phyloP scores from a whole-genome alignment of 2,797 vertebrate genomes.

The Octomys mimax region DNA sequence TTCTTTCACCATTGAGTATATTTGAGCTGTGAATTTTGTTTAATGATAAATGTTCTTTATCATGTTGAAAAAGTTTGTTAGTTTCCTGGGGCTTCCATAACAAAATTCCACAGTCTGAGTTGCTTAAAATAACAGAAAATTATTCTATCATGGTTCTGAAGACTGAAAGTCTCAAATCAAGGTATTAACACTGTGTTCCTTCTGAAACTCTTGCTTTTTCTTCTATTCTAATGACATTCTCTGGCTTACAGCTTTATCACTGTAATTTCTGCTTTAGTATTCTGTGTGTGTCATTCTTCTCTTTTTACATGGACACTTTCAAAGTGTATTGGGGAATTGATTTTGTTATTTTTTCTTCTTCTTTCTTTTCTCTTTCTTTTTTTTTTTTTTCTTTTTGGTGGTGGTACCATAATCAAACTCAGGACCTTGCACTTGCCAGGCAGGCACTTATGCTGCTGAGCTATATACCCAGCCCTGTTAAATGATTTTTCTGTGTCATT shows the following conservation, averaged over 20 bases:
- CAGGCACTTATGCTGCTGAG: too few relatives aligned
- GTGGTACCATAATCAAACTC: too few relatives aligned
- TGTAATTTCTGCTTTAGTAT: background rate
- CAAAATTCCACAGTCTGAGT: constrained; percentile 14
- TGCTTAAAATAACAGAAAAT: constrained; percentile 49
- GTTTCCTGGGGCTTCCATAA: background rate
- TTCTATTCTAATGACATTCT: background rate
- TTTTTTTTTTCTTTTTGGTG: too few relatives aligned
- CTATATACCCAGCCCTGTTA: background rate
- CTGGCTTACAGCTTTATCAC: background rate
- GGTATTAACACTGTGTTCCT: background rate
- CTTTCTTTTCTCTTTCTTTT: too few relatives aligned
- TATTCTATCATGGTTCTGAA: background rate
- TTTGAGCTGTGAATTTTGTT: background rate
- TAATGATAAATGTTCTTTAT: background rate
- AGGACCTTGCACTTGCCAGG: too few relatives aligned
- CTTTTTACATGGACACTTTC: background rate
- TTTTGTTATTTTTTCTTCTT: constrained; percentile 8
- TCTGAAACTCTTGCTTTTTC: background rate
- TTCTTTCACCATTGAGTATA: constrained; percentile 12
- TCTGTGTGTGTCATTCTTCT: constrained; percentile 39
- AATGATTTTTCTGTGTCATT: constrained; percentile 37
- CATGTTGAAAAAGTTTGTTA: background rate
- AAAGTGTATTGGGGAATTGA: background rate
- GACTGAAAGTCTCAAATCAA: constrained; percentile 21